Evolutionary conservation across 2,113 vertebrate genomes (phyloP), one percentile per base, ranked within the genome.

Genomic region (Melanocharis versteri): DNA sequence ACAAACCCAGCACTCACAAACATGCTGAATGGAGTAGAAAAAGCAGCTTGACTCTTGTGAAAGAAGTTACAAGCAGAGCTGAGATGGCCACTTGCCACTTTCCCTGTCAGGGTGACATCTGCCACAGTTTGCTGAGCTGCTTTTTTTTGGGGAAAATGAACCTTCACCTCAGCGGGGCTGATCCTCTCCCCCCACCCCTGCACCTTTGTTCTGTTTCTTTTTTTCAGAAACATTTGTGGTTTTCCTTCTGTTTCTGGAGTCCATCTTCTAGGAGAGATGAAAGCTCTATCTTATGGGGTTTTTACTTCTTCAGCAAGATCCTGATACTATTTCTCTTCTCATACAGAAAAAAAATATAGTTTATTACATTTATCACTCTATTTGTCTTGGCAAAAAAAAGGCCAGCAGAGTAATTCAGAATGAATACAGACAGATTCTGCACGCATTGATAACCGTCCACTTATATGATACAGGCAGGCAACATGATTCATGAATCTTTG

Each of bases 1-100:
- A 95, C 83, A 98, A 98, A 93, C 83, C 90, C 95, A 82, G 96
- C 87, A 94, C 94, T 97, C 96, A 95, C 80, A 95, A 96, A 81
- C 93, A 97, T 10, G 33, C 72, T 94, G 95, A 96, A 94, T 44
- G 30, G 83, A 90, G 61, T 87, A 89, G 83, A 54, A 71, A 93
- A 93, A 90, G 66, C 94, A 60, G 93, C 78, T 89, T 94, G 86
- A 92, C 81, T 96, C 81, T 86, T 45, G 69, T 81, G 86, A 94
- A 96, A 97, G 82, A 93, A 65, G 47, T 87, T 95, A 81, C 73
- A 95, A 91, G 89, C 78, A 84, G 89, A 97, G 90, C 57, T 77
- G 88, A 93, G 89, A 92, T 88, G 83, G 93, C 78, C 0, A 7
- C 64, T 92, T 95, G 96, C 83, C 93, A 87, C 73, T 83, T 96